Evolutionary conservation across 2,797 vertebrate species (phyloP), one percentile per base, ranked within the genome.

Genomic region (Mormyrus proboscirostris): DNA sequence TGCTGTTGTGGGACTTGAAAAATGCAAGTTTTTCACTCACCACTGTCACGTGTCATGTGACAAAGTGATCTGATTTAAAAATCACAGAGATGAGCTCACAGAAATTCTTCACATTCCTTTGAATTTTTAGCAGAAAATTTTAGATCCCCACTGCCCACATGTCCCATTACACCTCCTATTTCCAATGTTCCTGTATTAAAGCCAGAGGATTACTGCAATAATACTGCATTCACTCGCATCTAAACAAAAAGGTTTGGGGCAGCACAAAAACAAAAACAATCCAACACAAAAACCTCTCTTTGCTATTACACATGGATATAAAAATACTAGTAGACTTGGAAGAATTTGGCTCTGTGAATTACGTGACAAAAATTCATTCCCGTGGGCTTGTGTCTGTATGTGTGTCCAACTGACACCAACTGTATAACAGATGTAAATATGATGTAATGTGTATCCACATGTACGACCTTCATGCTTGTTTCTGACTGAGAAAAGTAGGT

Each of bases 161-260:
- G 82, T 86, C 88, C 88, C 87, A 51, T 84, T 84, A 82, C 65
- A 87, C 83, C 55, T 89, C 89, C 84, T n/a, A 86, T 90, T 90
- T 91, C 89, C 19, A 38, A 4, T 65, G 89, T 91, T 90, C 91
- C 33, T 73, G 92, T 29, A 49, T 89, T 88, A 92, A 89, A 91
- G 55, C 73, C 73, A 44, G 73, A 79, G 73, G 73, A 79, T 79
- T 79, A 47, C 73, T 89, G 90, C 51, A 57, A 10, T 88, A 88
- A 91, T 83, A 84, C 90, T 90, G 91, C 90, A 93, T 92, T 90
- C 90, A 92, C 90, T 92, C 92, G 87, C 84, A 91, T 91, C 91
- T 91, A 90, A 62, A 76, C 76, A 62, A 91, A 91, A 89, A 73
- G 90, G 90, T 89, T 73, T 91, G 89, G 91, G 82, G 19, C 44